Conservation (phyloP, 2,888 invertebrate genomes). For the Conistra vaccinii region DNA sequence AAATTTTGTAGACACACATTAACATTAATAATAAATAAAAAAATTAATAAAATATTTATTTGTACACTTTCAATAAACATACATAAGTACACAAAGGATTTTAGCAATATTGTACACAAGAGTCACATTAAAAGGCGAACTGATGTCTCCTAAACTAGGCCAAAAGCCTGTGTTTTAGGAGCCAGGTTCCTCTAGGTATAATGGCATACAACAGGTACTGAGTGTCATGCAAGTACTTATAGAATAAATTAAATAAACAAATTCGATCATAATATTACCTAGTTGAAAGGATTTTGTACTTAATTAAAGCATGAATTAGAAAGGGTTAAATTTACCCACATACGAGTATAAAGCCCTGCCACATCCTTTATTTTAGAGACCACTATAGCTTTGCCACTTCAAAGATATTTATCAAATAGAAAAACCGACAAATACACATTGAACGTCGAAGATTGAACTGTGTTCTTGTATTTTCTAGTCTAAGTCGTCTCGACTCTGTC, state of each 20-base stretch:
- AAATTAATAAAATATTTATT: too few relatives aligned
- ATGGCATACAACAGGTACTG: too few relatives aligned
- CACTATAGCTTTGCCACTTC: conserved; percentile 17
- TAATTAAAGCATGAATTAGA: not conserved
- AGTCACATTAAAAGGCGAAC: too few relatives aligned
- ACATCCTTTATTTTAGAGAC: conserved; percentile 8
- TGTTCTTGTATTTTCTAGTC: conserved; percentile 52
- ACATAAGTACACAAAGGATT: too few relatives aligned
- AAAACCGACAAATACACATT: conserved; percentile 37
- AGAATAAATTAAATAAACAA: too few relatives aligned
- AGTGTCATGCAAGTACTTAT: too few relatives aligned
- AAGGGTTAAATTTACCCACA: not conserved
- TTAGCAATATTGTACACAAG: too few relatives aligned
- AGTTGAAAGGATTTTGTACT: not conserved
- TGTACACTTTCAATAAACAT: too few relatives aligned
- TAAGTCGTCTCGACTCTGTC: conserved; percentile 54
- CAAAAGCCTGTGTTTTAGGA: too few relatives aligned
- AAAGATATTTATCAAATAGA: conserved; percentile 40
- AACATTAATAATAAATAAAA: too few relatives aligned
- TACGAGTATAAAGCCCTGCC: not conserved
- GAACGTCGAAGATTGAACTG: conserved; percentile 42
- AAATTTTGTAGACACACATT: not conserved
- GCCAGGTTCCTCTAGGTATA: too few relatives aligned
- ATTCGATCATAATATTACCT: not conserved
- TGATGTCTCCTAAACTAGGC: too few relatives aligned